Base-by-base conservation (phyloP, 1,140 invertebrate genomes). In the Tetramorium alpestre region DNA sequence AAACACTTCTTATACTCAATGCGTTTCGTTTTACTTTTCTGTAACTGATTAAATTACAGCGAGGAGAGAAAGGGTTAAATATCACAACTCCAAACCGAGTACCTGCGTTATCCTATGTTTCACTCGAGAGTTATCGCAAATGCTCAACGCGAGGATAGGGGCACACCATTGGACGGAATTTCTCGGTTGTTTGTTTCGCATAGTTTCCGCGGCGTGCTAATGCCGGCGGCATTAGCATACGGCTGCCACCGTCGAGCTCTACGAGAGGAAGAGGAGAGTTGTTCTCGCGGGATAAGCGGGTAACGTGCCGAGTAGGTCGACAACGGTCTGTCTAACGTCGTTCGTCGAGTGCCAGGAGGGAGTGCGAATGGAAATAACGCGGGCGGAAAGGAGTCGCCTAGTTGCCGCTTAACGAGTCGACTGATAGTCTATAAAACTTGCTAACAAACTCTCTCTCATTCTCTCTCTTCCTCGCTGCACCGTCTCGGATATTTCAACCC, bases 391-490 rank as follows among this genome's bases (percentile, higher is more conserved):
- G 76, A 86, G 76, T 65, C 81, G 85, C 87, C 87, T 88, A 92
- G 91, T 92, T 91, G 89, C 87, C 90, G 76, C 87, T 92, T 92
- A 92, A 92, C 92, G 92, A 92, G 91, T 91, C 89, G 89, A 89
- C 90, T 90, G 91, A 92, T 92, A 91, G 91, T 92, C 92, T 90
- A 92, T 92, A 92, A 92, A 92, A 92, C 91, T 92, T 92, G 89
- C 90, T 92, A 92, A 92, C 89, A 92, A 92, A 92, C 91, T 91
- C 90, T 56, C 56, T 65, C 56, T 33, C 56, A 25, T 13, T 51
- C 84, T 10, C 22, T 25, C 49, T 51, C 69, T 41, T 33, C 47
- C 28, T 62, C 72, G 51, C 67, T 64, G 2, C 25, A 13, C 28
- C 56, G 64, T 54, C 54, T 28, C 51, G 64, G 28, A 67, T 60